These are phyloP conservation scores for Crambe crambe DNA, from an alignment of 37 sponge, comb jelly and placozoan species.

Conservation along the genomic window DNA sequence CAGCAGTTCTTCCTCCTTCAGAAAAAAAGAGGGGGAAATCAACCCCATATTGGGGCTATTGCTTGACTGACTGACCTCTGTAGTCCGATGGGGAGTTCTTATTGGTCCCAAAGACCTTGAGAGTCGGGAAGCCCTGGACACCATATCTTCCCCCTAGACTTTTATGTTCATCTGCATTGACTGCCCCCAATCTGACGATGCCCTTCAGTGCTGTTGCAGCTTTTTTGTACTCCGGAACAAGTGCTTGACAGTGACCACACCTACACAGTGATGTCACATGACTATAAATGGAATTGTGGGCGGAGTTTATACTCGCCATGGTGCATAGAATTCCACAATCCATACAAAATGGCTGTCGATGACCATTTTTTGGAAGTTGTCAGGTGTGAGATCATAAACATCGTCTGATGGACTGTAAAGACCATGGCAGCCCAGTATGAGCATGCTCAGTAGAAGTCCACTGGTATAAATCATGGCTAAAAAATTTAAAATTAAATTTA, in stretches of 20 bases:
- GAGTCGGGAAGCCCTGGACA: slow-evolving; percentile 94
- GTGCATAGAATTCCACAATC: slow-evolving; percentile 99
- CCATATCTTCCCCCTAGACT: slow-evolving; percentile 79
- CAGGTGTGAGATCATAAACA: slow-evolving; percentile 81
- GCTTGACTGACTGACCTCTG: slow-evolving; percentile 29
- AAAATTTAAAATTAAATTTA: neutral
- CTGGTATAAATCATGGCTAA: neutral
- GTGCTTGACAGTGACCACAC: slow-evolving; percentile 97
- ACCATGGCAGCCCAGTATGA: slow-evolving; percentile 3
- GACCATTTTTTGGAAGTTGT: slow-evolving; percentile 87
- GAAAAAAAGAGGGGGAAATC: neutral
- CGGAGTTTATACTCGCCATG: slow-evolving; percentile 73
- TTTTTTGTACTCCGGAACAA: slow-evolving; percentile 97
- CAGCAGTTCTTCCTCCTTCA: slow-evolving; percentile 70
- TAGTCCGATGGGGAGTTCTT: slow-evolving; percentile 92
- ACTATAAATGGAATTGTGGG: neutral
- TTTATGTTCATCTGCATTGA: slow-evolving; percentile 86
- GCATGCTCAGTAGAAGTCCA: neutral
- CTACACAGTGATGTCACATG: slow-evolving; percentile 30
- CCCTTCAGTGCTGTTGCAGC: slow-evolving; percentile 93
- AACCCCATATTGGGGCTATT: neutral
- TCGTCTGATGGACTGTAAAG: slow-evolving; percentile 77
- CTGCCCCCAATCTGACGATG: slow-evolving; percentile 91
- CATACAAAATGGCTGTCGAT: slow-evolving; percentile 81
- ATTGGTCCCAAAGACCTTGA: slow-evolving; percentile 97